Evolutionary conservation across 2,888 invertebrate genomes (phyloP), one percentile per base, ranked within the genome.

Genomic region (Sarcophaga subvicina): DNA sequence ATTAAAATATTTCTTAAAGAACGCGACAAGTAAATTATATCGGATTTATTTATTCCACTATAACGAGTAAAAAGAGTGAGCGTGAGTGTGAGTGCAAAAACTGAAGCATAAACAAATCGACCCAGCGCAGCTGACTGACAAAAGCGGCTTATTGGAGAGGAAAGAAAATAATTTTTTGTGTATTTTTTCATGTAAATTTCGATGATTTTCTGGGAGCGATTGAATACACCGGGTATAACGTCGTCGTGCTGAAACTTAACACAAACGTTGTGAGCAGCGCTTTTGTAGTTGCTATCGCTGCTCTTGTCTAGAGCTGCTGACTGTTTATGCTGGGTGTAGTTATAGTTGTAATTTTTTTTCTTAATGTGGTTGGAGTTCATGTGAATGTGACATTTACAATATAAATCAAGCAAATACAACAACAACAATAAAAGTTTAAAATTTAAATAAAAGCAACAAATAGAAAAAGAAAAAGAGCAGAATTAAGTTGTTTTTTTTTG

Each of bases 331-430:
- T 78, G 25, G 22, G 62, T 77, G 60, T 45, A 59, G 37, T 70
- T 70, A 22, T 63, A 70, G 67, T 81, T 20, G 37, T 59, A 54
- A 14, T 54, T 54, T 54, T 3, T 54, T 54, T 54, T 54, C 54
- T 0, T 54, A 54, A 11, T 80, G 20, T 67, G 27, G 80, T 10
- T 59, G 66, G 83, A 88, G 87, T 88, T 88, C 87, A 88, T 88
- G 87, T 85, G 87, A 88, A 88, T 85, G 72, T 85, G 87, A 88
- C 87, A 88, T 88, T 88, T 88, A 85, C 27, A 76, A 62, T 27
- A 82, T 79, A 81, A 84, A 76, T 76, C 77, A 78, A 80, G 80
- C 77, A 83, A 75, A 78, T 76, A 79, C 67, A 47, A 75, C 49
- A 17, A 67, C 37, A 22, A 71, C 49, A 22, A 71, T 17, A 25